A percentile compares a stretch with the other conserved stretches of the same genome.
phyloP scores from a whole-genome alignment of 2,888 invertebrate species.

The Cosmia pyralina region DNA sequence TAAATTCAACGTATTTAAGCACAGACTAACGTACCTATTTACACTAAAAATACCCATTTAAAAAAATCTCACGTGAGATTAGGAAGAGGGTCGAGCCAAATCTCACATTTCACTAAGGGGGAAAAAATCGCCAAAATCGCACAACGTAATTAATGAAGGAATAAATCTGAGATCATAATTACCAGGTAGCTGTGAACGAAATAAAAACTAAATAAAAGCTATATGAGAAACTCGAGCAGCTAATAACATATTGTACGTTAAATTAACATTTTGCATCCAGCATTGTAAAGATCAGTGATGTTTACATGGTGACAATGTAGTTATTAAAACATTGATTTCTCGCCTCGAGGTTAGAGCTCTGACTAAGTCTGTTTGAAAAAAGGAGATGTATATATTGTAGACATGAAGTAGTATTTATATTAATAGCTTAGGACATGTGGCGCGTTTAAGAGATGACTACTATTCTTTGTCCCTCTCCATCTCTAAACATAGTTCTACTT shows the following conservation, averaged over 20 bases:
- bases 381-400: conserved; percentile 47
- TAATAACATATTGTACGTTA: background rate
- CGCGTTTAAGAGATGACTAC: conserved; percentile 66
- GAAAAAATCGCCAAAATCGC: too few species aligned
- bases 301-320: background rate
- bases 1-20: too few species aligned
- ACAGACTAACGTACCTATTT: too few species aligned
- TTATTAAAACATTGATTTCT: conserved; percentile 10
- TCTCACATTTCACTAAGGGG: too few species aligned
- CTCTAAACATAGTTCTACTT: conserved; percentile 69
- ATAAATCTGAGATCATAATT: background rate
- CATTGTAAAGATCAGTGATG: background rate
- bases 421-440: conserved; percentile 58
- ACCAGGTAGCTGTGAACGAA: background rate
- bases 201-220: background rate
- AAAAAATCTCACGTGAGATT: too few species aligned
- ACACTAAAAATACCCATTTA: too few species aligned
- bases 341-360: conserved; percentile 23
- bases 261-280: conserved; percentile 2
- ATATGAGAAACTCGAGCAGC: background rate
- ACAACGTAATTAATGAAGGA: too few species aligned
- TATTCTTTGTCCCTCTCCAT: conserved; percentile 61
- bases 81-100: too few species aligned
- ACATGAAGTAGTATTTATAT: conserved; percentile 56
- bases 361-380: conserved; percentile 10